A percentile compares a stretch with the other conserved stretches of the same genome.
phyloP scores from a whole-genome alignment of 2,797 vertebrate genomes.

The Pempheris klunzingeri region DNA sequence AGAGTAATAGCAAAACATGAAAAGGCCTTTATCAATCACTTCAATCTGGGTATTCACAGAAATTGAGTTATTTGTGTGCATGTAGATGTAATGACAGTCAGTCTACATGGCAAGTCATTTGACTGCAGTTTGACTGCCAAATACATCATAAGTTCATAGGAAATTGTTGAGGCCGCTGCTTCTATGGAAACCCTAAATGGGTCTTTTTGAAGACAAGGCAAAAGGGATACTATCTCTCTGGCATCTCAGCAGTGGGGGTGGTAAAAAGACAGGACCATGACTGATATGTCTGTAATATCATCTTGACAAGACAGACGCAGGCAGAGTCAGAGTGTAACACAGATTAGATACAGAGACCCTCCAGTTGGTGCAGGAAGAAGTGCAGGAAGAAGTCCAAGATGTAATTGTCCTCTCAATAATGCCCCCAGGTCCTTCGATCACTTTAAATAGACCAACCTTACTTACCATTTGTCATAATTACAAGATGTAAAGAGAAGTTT shows the following conservation, averaged over 20 bases:
- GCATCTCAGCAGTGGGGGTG: constrained; percentile 26
- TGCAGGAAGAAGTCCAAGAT: constrained; percentile 45
- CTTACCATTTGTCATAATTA: constrained; percentile 35
- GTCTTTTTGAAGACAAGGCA: constrained; percentile 41
- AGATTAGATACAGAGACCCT: constrained; percentile 62
- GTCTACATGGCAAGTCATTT: constrained; percentile 53
- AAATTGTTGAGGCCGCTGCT: constrained; percentile 54
- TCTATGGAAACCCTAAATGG: constrained; percentile 37
- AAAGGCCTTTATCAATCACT: constrained; percentile 24
- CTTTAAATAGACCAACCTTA: constrained; percentile 35
- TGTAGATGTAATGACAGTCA: constrained; percentile 33
- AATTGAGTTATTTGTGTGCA: constrained; percentile 23
- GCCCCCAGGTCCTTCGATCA: constrained; percentile 11
- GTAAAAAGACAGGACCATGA: constrained; percentile 53
- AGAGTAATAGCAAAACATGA: not conserved
- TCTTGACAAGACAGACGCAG: constrained; percentile 67
- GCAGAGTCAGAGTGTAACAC: constrained; percentile 48
- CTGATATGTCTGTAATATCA: constrained; percentile 62
- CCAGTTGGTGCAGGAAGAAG: constrained; percentile 43
- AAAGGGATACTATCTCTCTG: constrained; percentile 32
- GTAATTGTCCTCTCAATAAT: constrained; percentile 50
- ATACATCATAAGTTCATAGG: constrained; percentile 49
- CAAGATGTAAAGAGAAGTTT: constrained; percentile 22
- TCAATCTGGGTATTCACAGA: constrained; percentile 2
- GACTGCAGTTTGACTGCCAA: constrained; percentile 72